phyloP scores from a whole-genome alignment of 2,797 vertebrate genomes.

The Lindbergichthys nudifrons region DNA sequence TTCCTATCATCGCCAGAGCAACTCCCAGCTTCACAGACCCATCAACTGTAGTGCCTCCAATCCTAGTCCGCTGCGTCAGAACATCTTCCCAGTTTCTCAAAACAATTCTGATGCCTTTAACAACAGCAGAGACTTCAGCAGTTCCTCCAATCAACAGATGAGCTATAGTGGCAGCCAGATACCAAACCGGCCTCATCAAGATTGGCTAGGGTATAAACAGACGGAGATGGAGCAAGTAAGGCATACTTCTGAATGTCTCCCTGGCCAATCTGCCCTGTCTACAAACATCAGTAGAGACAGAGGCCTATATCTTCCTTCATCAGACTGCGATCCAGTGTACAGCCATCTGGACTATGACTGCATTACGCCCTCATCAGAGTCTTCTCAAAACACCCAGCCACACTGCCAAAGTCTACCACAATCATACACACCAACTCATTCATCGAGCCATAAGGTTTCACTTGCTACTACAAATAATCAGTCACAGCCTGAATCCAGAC shows the following conservation, averaged over 20 bases:
- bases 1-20: constrained; percentile 53
- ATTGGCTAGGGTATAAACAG: constrained; percentile 42
- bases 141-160: constrained; percentile 53
- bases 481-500: constrained; percentile 38
- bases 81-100: constrained; percentile 58
- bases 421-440: constrained; percentile 35
- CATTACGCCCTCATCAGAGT: constrained; percentile 42
- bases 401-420: constrained; percentile 53
- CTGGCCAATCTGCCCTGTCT: constrained; percentile 40
- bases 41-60: constrained; percentile 39
- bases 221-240: constrained; percentile 45
- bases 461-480: constrained; percentile 27
- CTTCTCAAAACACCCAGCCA: constrained; percentile 52
- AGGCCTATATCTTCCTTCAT: constrained; percentile 56
- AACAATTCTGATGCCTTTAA: constrained; percentile 50
- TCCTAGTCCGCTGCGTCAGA: constrained; percentile 57
- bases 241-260: constrained; percentile 67
- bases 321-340: constrained; percentile 62
- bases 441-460: constrained; percentile 41
- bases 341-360: constrained; percentile 61
- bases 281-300: constrained; percentile 52
- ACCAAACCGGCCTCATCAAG: constrained; percentile 42
- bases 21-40: constrained; percentile 54
- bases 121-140: constrained; percentile 48
- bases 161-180: constrained; percentile 51